Base-by-base conservation (phyloP, 2,113 vertebrate genomes). In the Nipponia nippon region DNA sequence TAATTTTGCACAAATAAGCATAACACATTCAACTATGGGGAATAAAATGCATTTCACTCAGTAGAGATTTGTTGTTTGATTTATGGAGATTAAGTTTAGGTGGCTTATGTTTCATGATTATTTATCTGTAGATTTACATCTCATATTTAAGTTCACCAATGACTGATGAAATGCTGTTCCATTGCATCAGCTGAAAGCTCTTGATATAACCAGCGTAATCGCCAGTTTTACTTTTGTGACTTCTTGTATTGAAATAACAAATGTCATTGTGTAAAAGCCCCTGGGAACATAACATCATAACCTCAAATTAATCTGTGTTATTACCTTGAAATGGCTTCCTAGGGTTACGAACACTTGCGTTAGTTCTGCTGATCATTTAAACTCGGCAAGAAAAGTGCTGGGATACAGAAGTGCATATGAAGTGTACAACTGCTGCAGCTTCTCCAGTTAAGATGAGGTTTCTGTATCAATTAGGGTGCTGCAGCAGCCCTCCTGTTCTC, bases 161-260 rank as follows among this genome's bases (percentile, higher is more conserved):
- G 81, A 89, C 75, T 96, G 94, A 97, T 89, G 59, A 91, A 97
- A 96, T 72, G 55, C 36, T 87, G 70, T 87, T 95, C 46, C 44
- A 70, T 89, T 97, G 93, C 93, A 84, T 93, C 85, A 95, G 40
- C 93, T 95, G 86, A 94, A 86, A 82, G 77, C 42, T 90, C 66
- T 94, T 87, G 62, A 80, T 94, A 90, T 5, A 87, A 94, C 49
- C 76, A 70, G 38, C 75, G 81, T 88, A 93, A 91, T 69, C 58
- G 42, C 32, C 29, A 52, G 67, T 89, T 91, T 88, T 94, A 70
- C 66, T 93, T 94, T 76, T 1, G 0, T 85, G 76, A 70, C 59
- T 83, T 71, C 42, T 82, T 87, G 52, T 87, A 55, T 83, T 86
- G 82, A 96, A 97, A 94, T 70, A 86, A 80, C 49, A 66, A 40